Base-by-base conservation (phyloP, 2,888 invertebrate species). In the Scaptomyza polygonia region DNA sequence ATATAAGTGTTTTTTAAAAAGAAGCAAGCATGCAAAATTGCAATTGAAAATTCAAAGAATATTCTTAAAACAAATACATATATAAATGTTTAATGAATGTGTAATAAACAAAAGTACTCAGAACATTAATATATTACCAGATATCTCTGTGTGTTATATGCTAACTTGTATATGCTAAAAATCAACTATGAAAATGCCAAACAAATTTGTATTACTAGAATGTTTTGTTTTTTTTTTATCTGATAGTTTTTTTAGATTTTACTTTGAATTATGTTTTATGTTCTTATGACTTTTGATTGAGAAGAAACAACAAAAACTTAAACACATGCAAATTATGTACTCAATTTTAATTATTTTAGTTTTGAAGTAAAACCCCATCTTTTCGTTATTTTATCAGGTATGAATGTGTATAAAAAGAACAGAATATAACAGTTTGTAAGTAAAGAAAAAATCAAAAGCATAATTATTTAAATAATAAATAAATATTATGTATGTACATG, bases 401-500 rank as follows among this genome's bases (percentile, higher is more conserved):
- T 66, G 18, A 18, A 32, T 27, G 55, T 71, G 65, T 75, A 65
- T 80, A 81, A 54, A 56, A 62, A 49, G 51, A 65, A n/a, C 42
- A 49, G 45, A 44, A 49, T 43, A 42, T 32, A 53, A 57, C 53
- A 65, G 67, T 61, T 68, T 81, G 61, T 81, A 77, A 62, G 72
- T 84, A 79, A 84, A 70, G 78, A 69, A 64, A 70, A 79, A 69
- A 64, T 61, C 36, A 68, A 77, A 67, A 55, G 18, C 52, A 34
- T 39, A 70, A 67, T 65, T 72, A 74, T 77, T 67, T 57, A 74
- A 74, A 74, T 63, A 66, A 67, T 44, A 62, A 68, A 75, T 70
- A 29, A 45, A 39, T 39, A 16, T 14, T 36, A 66, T 79, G 62
- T 69, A 73, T 57, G 68, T 77, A 71, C 63, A 64, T 79, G 73